These are phyloP conservation scores for Drosophila pseudotakahashii DNA, from an alignment of 2,888 invertebrate species.

Conservation along the genomic window DNA sequence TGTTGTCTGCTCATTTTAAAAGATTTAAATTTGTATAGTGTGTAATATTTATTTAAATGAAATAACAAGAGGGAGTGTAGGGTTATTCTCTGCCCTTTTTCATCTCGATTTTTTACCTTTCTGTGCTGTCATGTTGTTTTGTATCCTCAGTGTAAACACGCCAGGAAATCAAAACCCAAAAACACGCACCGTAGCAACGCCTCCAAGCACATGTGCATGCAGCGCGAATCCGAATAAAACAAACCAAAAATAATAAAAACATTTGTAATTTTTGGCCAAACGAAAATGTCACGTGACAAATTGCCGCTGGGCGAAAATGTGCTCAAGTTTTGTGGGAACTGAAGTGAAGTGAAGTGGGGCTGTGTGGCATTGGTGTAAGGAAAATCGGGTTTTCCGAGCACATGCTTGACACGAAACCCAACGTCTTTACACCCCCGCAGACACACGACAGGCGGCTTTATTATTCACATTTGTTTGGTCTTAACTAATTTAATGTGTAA, in stretches of 20 bases:
- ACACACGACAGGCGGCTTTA: constrained; percentile 61
- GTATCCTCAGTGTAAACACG: constrained; percentile 45
- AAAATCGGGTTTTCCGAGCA: constrained; percentile 31
- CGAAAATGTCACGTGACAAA: constrained; percentile 72
- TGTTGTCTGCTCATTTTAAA: too few relatives aligned
- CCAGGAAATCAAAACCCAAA: constrained; percentile 29
- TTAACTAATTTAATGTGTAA: constrained; percentile 82
- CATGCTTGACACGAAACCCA: constrained; percentile 44
- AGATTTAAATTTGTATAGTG: too few relatives aligned
- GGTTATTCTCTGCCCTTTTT: background rate
- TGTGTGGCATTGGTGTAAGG: too few relatives aligned
- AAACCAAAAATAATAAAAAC: constrained; percentile 51
- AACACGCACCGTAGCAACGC: constrained; percentile 34
- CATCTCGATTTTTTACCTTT: background rate
- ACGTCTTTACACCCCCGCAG: constrained; percentile 18
- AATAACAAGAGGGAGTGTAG: background rate
- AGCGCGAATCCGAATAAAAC: constrained; percentile 47
- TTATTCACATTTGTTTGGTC: constrained; percentile 61
- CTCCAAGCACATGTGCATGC: constrained; percentile 57
- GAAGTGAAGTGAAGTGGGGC: constrained; percentile 3
- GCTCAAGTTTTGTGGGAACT: constrained; percentile 37
- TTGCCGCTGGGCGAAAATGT: constrained; percentile 65
- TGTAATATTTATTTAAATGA: too few relatives aligned
- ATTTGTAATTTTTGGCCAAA: constrained; percentile 47
- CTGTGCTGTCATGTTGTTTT: constrained; percentile 43